These are phyloP conservation scores for Notospermus geniculatus DNA, from an alignment of 1,140 invertebrate genomes.

Conservation along the genomic window DNA sequence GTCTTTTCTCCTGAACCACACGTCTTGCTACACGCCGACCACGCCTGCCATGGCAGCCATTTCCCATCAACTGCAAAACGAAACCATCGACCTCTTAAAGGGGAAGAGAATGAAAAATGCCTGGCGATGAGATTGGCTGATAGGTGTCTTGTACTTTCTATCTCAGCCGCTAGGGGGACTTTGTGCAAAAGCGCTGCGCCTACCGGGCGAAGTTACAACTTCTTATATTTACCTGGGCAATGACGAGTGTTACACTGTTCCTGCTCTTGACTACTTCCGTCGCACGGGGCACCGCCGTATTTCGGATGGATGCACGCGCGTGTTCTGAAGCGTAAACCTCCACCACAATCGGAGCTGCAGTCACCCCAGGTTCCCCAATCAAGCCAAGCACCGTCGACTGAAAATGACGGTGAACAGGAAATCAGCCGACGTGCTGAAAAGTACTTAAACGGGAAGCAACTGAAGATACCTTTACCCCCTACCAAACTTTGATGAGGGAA, in stretches of 20 bases:
- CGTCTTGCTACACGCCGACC: conserved; percentile 21
- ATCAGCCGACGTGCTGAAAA: background rate
- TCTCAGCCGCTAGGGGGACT: too few species aligned
- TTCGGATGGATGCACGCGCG: conserved; percentile 58
- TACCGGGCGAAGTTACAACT: too few species aligned
- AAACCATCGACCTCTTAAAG: background rate
- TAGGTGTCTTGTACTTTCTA: too few species aligned
- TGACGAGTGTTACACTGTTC: background rate
- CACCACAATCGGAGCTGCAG: conserved; percentile 66
- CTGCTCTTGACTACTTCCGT: background rate
- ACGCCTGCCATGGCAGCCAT: conserved; percentile 29
- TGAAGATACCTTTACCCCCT: too few species aligned
- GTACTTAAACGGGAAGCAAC: too few species aligned
- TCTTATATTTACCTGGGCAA: background rate
- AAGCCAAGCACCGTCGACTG: conserved; percentile 63
- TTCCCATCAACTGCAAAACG: conserved; percentile 31
- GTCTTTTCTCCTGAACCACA: conserved; percentile 24
- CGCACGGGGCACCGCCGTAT: background rate
- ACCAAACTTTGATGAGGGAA: too few species aligned
- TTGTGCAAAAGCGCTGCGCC: too few species aligned
- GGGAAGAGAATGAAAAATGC: background rate
- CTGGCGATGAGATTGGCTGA: too few species aligned
- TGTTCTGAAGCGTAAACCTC: conserved; percentile 62
- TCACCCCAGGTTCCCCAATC: conserved; percentile 65
- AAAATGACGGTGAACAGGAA: conserved; percentile 2